Evolutionary conservation across 2,113 vertebrate species (phyloP).

Genomic region (human): DNA sequence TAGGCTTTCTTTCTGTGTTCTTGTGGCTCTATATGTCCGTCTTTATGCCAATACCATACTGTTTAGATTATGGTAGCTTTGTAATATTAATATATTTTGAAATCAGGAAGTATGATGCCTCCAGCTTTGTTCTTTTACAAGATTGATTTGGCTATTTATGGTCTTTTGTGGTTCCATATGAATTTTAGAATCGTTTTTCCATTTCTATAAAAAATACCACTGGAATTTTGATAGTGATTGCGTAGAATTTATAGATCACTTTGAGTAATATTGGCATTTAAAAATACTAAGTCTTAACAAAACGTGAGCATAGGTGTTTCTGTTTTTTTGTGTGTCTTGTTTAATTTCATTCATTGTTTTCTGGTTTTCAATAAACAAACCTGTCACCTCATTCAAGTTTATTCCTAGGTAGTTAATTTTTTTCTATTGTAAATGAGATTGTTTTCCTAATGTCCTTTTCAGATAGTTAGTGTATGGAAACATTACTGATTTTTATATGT

Average conservation of each 20-base stretch:
- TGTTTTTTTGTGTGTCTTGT: neutral
- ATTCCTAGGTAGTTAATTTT: neutral
- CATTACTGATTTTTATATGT: neutral
- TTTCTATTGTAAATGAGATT: neutral
- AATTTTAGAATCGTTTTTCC: neutral
- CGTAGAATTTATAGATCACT: too few relatives aligned
- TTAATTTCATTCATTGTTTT: neutral
- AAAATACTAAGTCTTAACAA: neutral
- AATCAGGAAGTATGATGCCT: neutral
- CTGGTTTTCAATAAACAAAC: neutral
- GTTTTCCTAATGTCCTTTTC: neutral
- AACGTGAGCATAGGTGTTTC: neutral
- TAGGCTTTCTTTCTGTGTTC: neutral
- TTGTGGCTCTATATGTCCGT: neutral
- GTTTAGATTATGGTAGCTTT: neutral
- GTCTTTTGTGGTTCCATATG: neutral
- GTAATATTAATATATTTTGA: neutral
- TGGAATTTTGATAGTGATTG: neutral
- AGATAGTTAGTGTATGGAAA: neutral
- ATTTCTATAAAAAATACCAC: neutral
- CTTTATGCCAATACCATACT: neutral
- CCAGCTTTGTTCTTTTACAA: neutral
- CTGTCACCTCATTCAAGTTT: neutral
- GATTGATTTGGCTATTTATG: neutral
- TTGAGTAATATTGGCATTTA: neutral